Evolutionary conservation across 2,888 invertebrate species (phyloP), one percentile per base, ranked within the genome.

Genomic region (Dromius quadrimaculatus): DNA sequence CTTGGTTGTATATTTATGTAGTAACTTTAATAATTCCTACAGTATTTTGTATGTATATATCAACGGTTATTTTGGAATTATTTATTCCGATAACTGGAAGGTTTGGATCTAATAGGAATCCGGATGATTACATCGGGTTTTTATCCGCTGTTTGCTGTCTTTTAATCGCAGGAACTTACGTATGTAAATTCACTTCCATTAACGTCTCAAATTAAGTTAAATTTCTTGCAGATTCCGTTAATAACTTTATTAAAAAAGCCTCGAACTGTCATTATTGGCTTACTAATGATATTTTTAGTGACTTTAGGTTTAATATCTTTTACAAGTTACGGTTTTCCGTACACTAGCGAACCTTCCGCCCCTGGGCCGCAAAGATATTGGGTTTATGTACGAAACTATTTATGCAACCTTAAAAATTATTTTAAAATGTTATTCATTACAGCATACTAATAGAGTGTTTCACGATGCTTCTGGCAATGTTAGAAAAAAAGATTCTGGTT

Each of bases 261-360:
- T 13, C 74, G 73, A 62, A 75, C 76, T 61, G 74, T 78, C 4
- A 71, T 79, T 9, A 61, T 73, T 2, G 72, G 74, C 20, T 70
- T 81, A 50, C 73, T 73, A 8, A 59, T 62, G 1, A 45, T 78
- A 9, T 81, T 80, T 74, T 9, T 77, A 22, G 54, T 76, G 50
- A 76, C 76, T 43, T 71, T 86, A 32, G 79, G 83, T 76, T 76
- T 85, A 79, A 81, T 90, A 38, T 80, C 87, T 71, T 83, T 88
- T 65, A 89, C 90, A 32, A 87, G 87, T 59, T 81, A 90, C 66
- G 90, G 91, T 43, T 89, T 89, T 79, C 90, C 93, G 0, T 94
- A 92, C 82, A 87, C 87, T 74, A 87, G 86, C 15, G 84, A 88
- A 77, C 78, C 81, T 1, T 75, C 80, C 2, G 80, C 84, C 32